These are phyloP conservation scores for Syritta pipiens DNA, from an alignment of 2,888 invertebrate genomes.

Conservation along the genomic window DNA sequence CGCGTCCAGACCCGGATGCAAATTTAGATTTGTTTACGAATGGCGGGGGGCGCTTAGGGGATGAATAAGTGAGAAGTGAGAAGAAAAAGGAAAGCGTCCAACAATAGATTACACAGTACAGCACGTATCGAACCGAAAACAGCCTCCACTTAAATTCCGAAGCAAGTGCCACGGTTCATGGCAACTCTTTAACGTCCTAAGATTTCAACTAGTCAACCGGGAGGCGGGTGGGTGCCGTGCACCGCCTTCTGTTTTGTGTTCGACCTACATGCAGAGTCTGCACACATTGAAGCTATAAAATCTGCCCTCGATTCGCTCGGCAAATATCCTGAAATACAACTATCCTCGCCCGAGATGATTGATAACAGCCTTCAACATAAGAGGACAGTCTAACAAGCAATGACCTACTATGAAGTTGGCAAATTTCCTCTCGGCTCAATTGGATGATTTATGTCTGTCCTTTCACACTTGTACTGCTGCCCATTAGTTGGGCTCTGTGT, in stretches of 20 bases:
- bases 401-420: conserved; percentile 57
- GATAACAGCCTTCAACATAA: conserved; percentile 56
- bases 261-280: conserved; percentile 41
- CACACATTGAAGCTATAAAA: conserved; percentile 32
- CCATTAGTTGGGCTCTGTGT: conserved; percentile 40
- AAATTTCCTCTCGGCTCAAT: conserved; percentile 66
- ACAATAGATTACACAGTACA: conserved; percentile 46
- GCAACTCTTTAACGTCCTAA: not conserved
- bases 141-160: conserved; percentile 26
- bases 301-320: conserved; percentile 37
- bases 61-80: conserved; percentile 10
- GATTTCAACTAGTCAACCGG: no score
- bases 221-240: no score
- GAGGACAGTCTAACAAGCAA: conserved; percentile 35
- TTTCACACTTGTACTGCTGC: conserved; percentile 59
- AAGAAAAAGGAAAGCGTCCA: conserved; percentile 20
- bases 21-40: conserved; percentile 52
- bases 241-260: conserved; percentile 16
- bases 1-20: conserved; percentile 42
- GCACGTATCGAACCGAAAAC: conserved; percentile 32
- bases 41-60: no score
- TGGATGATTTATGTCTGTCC: conserved; percentile 63
- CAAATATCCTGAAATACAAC: conserved; percentile 48
- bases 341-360: conserved; percentile 54
- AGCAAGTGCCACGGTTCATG: not conserved